phyloP scores from a whole-genome alignment of 1,140 invertebrate genomes.

The Lucilia sericata region DNA sequence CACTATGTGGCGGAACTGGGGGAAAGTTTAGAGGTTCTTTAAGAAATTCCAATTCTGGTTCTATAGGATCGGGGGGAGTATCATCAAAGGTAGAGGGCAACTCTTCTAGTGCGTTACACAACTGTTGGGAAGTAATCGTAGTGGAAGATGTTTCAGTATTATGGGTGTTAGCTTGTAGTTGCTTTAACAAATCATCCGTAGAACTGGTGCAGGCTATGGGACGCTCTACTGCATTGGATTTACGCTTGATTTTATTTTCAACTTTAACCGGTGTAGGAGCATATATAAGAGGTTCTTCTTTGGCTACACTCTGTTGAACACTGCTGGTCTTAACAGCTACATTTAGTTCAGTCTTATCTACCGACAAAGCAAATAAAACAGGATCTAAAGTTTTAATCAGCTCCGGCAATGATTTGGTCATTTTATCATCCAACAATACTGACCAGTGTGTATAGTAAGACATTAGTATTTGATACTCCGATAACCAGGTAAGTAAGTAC shows the following conservation, averaged over 20 bases:
- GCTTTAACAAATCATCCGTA: slow-evolving; percentile 56
- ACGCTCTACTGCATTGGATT: slow-evolving; percentile 51
- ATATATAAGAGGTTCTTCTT: slow-evolving; percentile 69
- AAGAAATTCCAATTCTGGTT: slow-evolving; percentile 60
- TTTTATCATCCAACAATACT: slow-evolving; percentile 81
- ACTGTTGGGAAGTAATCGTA: not conserved
- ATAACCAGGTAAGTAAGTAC: slow-evolving; percentile 79
- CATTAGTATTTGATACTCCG: slow-evolving; percentile 71
- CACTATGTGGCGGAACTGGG: not conserved
- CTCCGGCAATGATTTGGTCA: slow-evolving; percentile 79
- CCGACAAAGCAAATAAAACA: slow-evolving; percentile 86
- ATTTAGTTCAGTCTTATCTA: slow-evolving; percentile 84
- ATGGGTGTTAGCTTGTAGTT: not conserved
- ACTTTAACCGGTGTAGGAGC: slow-evolving; percentile 66
- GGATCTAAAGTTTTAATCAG: slow-evolving; percentile 83
- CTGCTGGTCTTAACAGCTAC: slow-evolving; percentile 47
- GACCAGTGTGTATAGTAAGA: slow-evolving; percentile 84
- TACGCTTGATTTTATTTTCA: slow-evolving; percentile 40
- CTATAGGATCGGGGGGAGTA: slow-evolving; percentile 57
- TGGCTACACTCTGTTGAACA: slow-evolving; percentile 37
- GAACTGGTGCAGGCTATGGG: slow-evolving; percentile 57
- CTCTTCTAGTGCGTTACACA: not conserved
- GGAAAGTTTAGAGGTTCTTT: slow-evolving; percentile 52
- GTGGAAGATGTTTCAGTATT: not conserved
- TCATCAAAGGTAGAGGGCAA: not conserved